phyloP scores from a whole-genome alignment of 1,140 invertebrate genomes.

The Tetranychus urticae region DNA sequence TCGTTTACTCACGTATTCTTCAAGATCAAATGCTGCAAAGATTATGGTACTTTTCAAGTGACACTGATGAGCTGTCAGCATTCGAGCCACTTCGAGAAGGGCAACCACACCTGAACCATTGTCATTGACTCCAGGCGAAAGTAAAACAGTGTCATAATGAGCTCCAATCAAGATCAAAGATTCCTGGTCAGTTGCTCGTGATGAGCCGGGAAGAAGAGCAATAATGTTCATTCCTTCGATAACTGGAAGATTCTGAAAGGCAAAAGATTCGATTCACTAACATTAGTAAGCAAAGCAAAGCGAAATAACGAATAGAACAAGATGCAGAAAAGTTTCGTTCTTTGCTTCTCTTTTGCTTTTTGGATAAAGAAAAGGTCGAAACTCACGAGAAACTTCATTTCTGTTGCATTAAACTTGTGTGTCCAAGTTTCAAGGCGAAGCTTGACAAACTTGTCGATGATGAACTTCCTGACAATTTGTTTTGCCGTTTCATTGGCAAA shows the following conservation, averaged over 20 bases:
- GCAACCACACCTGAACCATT: slow-evolving; percentile 23
- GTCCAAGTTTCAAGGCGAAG: background rate
- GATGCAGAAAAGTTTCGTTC: too few species aligned
- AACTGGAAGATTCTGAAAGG: background rate
- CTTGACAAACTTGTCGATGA: background rate
- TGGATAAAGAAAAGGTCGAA: too few species aligned
- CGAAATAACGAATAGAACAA: too few species aligned
- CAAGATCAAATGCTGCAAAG: slow-evolving; percentile 24
- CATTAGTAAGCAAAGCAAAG: too few species aligned
- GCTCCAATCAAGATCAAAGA: slow-evolving; percentile 21
- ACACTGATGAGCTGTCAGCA: slow-evolving; percentile 14
- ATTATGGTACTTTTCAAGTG: slow-evolving; percentile 19
- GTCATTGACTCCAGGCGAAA: slow-evolving; percentile 19
- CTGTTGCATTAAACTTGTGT: background rate
- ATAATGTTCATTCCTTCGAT: slow-evolving; percentile 20
- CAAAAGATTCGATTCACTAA: too few species aligned
- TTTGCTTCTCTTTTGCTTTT: too few species aligned
- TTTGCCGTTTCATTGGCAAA: background rate
- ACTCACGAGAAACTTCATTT: background rate
- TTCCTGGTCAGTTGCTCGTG: slow-evolving; percentile 18
- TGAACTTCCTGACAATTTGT: background rate
- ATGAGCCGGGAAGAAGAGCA: slow-evolving; percentile 19
- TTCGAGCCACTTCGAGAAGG: slow-evolving; percentile 21
- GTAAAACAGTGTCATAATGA: slow-evolving; percentile 22
- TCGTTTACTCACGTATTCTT: slow-evolving; percentile 17